Base-by-base conservation (phyloP, 2,113 vertebrate genomes). In the Chlamydotis undulata region DNA sequence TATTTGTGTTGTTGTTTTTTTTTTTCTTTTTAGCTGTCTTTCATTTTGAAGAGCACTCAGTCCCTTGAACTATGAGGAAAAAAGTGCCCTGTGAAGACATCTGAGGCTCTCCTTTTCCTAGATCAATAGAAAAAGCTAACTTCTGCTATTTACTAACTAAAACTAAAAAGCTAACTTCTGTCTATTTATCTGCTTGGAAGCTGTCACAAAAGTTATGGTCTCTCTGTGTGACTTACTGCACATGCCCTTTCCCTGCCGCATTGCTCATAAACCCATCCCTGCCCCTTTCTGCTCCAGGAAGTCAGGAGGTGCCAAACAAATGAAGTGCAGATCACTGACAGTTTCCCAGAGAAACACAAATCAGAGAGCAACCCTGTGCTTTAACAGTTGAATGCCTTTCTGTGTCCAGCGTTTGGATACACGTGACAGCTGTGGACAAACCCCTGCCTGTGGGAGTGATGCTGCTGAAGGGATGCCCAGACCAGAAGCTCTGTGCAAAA, bases 341-440 rank as follows among this genome's bases (percentile, higher is more conserved):
- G 28, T 12, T 63, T 73, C 81, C 80, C 41, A 9, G 3, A 91
- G 64, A 68, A 76, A 63, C 39, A 73, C 33, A 93, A 90, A 84
- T 59, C 63, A 19, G 37, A 57, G 52, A 29, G 24, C 0, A 0
- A 3, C n/a, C 23, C 41, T 19, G 35, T 16, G n/a, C 52, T 87
- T 84, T 53, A 39, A 17, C 74, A 79, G 49, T 4, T 68, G 10
- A 12, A 41, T 22, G 33, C 18, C 35, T 19, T 78, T 55, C 18
- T 33, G 11, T 71, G 29, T 26, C 70, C 53, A 63, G 0, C n/a
- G 14, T 35, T 29, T 60, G 69, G 45, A 78, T 77, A 70, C n/a
- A 31, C 0, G 3, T 25, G 26, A 68, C 55, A 78, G 22, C 10
- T 69, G 52, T 43, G 37, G 29, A 41, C 45, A 61, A 75, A 5